Percentiles rank a stretch among this genome's conserved stretches.
These are phyloP conservation scores for Fragum fragum DNA, from an alignment of 2,888 invertebrate species.

Conservation along the genomic window DNA sequence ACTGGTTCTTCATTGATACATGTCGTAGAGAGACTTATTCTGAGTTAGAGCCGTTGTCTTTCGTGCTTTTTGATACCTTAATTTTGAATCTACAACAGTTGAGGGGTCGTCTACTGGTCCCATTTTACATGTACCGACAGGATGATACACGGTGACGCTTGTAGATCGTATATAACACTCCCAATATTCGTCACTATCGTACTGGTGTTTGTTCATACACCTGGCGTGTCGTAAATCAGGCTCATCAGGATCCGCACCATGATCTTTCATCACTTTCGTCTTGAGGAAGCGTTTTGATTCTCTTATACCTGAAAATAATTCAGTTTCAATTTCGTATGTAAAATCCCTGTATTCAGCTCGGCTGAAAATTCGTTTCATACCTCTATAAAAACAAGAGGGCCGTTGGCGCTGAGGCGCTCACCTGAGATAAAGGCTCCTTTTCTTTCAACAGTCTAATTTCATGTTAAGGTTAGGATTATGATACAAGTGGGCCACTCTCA, in stretches of 20 bases:
- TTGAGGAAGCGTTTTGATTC: not conserved
- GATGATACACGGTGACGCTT: not conserved
- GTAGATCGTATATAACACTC: slow-evolving; percentile 13
- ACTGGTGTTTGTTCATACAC: not conserved
- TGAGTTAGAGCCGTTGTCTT: not conserved
- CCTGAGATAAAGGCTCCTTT: too few species aligned
- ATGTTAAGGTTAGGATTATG: too few species aligned
- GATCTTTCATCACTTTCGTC: not conserved
- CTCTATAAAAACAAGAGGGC: too few species aligned
- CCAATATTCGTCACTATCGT: slow-evolving; percentile 16
- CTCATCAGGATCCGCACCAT: not conserved
- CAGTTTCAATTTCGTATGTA: too few species aligned
- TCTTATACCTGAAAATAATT: not conserved
- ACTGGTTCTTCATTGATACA: not conserved
- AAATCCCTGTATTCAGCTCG: too few species aligned
- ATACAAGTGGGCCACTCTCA: too few species aligned
- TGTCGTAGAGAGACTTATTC: not conserved
- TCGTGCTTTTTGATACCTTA: slow-evolving; percentile 11
- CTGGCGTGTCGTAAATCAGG: not conserved
- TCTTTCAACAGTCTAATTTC: too few species aligned
- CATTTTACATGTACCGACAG: slow-evolving; percentile 12
- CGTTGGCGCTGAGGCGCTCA: too few species aligned
- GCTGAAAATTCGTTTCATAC: too few species aligned
- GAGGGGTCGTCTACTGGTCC: not conserved
- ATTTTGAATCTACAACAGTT: not conserved